These are phyloP conservation scores for Ochlodes sylvanus DNA, from an alignment of 2,888 invertebrate species.

Conservation along the genomic window DNA sequence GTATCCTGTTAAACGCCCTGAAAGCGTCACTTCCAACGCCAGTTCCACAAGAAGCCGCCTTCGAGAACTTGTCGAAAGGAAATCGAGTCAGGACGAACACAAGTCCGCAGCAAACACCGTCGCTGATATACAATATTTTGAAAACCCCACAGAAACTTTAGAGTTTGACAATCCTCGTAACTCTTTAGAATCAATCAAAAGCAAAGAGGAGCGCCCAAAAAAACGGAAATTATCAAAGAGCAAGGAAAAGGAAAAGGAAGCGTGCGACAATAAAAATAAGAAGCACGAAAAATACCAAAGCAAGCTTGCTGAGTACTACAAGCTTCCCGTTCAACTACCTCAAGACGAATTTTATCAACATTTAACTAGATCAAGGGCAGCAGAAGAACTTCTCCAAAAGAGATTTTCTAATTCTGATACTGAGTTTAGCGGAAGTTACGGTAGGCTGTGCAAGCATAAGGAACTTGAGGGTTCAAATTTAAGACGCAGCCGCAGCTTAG, in stretches of 20 bases:
- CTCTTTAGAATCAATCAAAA: conserved; percentile 73
- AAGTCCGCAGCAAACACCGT: conserved; percentile 78
- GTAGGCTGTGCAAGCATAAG: conserved; percentile 78
- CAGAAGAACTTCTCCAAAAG: conserved; percentile 76
- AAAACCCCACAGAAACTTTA: conserved; percentile 80
- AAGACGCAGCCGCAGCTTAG: conserved; percentile 89
- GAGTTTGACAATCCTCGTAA: conserved; percentile 77
- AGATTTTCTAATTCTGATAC: conserved; percentile 77
- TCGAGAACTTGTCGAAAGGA: conserved; percentile 82
- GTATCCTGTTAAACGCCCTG: conserved; percentile 73
- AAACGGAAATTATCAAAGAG: conserved; percentile 73
- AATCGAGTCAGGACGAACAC: conserved; percentile 81
- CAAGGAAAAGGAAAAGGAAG: conserved; percentile 70
- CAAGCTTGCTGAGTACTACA: conserved; percentile 79
- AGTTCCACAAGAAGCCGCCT: conserved; percentile 84
- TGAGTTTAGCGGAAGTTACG: conserved; percentile 79
- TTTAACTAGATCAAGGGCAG: conserved; percentile 75
- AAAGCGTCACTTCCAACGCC: conserved; percentile 78
- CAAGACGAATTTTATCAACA: conserved; percentile 83
- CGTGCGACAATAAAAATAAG: conserved; percentile 68
- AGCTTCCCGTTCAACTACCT: conserved; percentile 74
- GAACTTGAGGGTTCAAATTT: conserved; percentile 84
- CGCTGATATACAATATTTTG: conserved; percentile 79
- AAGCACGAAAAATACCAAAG: conserved; percentile 81
- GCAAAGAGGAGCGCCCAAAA: conserved; percentile 75